Base-by-base conservation (phyloP, 2,888 invertebrate genomes). In the Rhodophaea formosa region DNA sequence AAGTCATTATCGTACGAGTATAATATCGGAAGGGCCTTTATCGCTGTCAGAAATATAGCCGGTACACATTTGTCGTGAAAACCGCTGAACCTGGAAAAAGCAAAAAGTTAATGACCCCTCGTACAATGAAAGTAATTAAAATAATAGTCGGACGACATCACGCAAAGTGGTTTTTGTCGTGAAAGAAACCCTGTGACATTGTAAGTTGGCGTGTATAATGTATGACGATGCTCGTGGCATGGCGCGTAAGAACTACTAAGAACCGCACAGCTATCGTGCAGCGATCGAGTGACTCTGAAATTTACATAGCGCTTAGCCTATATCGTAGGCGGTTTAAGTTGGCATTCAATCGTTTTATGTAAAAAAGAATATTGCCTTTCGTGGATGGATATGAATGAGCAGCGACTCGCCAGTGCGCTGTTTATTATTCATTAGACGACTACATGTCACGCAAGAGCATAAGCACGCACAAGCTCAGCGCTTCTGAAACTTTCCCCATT, bases 341-440 rank as follows among this genome's bases (percentile, higher is more conserved):
- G 77, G 79, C 77, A 73, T 80, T 80, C 80, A 77, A 84, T 84
- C 79, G 83, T 75, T 84, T 83, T 75, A 83, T 82, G 77, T 80
- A 73, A 77, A 84, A 83, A 84, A 80, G 79, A 80, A 80, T 84
- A 88, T 84, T 80, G 80, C 79, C 75, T 85, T 82, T 77, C 79
- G 82, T 84, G 81, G 82, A 86, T 86, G 84, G 86, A 80, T 87
- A 86, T 86, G 88, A 88, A 86, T 86, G 88, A 88, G 86, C 80
- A 81, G 83, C 81, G 78, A 84, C 80, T 85, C 83, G 80, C 84
- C 84, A 80, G 79, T 71, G 79, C 75, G 78, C 86, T 86, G 88
- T 87, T 89, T 87, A 88, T 89, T 89, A 88, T 88, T 88, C 88
- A 88, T 88, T 86, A 88, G 86, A 84, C 82, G 87, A 80, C 77